Evolutionary conservation across 2,113 vertebrate species (phyloP).

Genomic region (Alethe castanea): DNA sequence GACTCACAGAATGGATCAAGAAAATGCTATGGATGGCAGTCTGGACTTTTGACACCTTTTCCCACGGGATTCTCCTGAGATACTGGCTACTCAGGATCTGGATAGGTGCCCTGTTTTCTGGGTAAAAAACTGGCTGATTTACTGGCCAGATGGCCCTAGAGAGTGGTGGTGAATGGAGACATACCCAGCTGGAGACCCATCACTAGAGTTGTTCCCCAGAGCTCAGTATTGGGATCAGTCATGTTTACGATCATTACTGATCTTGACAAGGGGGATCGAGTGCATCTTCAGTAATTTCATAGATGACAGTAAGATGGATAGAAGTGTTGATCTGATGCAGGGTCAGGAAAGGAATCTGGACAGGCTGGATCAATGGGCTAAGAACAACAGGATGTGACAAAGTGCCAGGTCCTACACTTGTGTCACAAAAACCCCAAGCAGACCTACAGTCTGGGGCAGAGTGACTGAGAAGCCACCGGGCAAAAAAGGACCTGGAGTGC

Average conservation of each 20-base stretch:
- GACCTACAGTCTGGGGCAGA: not conserved
- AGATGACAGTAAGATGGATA: not conserved
- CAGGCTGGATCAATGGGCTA: not conserved
- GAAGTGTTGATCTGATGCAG: not conserved
- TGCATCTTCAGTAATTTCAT: not conserved
- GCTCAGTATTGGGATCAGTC: not conserved
- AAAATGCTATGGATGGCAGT: not conserved
- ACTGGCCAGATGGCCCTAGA: not conserved
- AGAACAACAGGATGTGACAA: not conserved
- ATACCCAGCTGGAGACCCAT: fast-evolving
- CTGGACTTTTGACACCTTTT: not conserved
- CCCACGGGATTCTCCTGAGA: not conserved
- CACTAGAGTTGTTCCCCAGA: not conserved
- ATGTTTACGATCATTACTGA: not conserved
- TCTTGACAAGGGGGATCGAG: fast-evolving
- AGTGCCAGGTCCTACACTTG: not conserved
- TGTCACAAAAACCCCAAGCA: not conserved
- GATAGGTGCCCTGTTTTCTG: not conserved
- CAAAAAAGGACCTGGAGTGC: not conserved
- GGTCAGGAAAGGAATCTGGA: not conserved
- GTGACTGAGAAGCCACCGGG: not conserved
- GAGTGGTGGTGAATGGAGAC: not conserved
- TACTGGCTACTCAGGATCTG: not conserved
- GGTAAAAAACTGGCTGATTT: not conserved
- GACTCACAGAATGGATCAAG: not conserved